Base-by-base conservation (phyloP, 1,140 invertebrate species). In the Tetraneura akinire region DNA sequence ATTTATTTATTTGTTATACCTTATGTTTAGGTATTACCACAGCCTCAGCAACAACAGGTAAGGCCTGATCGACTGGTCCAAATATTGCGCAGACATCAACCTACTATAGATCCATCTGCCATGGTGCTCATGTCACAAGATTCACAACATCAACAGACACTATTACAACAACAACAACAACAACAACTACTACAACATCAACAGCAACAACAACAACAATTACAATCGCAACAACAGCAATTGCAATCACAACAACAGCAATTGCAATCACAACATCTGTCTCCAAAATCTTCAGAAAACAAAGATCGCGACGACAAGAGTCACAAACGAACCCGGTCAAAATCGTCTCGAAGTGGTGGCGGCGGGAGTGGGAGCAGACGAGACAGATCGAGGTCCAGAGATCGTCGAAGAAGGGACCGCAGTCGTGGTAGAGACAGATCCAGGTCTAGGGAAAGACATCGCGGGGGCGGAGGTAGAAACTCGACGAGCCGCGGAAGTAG, bases 291-390 rank as follows among this genome's bases (percentile, higher is more conserved):
- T 1, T 18, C 14, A 2, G 76, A 80, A 8, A 82, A 81, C 23
- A 83, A 85, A 32, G 82, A 83, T 21, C 81, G 84, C 6, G 80
- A 81, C 47, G 70, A 82, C 42, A 80, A 83, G 47, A 82, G 83
- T 51, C 81, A 81, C 21, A 83, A 80, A 70, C 83, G 74, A 0
- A 47, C 55, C 80, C 80, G 74, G 87, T 32, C 85, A 87, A 80
- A 84, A 88, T 64, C 76, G 80, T 49, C 80, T n/a, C 62, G 82
- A 10, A 74, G 70, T 42, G 64, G 80, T 9, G 76, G 71, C 3
- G 53, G 76, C 32, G 32, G 32, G 8, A 37, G 32, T n/a, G 78
- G 70, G 3, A 64, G 76, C 14, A 80, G 78, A 71, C 68, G 80
- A 3, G 80, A 83, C 3, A 53, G 80, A 3, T 60, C 78, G 16